Conservation (phyloP, 2,113 vertebrate genomes). For the Mormoops blainvillei region DNA sequence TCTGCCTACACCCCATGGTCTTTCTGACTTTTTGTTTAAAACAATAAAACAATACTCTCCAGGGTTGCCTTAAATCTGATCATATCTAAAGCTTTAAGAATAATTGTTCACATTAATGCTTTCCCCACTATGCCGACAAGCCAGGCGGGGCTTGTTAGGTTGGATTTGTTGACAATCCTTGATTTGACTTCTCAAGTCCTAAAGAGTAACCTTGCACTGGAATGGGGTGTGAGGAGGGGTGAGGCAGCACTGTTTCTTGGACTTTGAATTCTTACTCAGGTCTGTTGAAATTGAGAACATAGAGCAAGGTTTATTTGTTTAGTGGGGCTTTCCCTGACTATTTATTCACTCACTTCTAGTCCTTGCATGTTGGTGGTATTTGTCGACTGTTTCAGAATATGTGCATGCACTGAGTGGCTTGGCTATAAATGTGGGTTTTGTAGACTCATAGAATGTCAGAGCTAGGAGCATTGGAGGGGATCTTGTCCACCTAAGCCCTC, state of each 20-base stretch:
- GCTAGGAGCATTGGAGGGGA: background rate
- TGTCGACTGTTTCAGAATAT: background rate
- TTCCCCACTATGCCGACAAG: background rate
- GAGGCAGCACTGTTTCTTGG: background rate
- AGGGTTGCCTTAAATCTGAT: background rate
- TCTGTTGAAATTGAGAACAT: slow-evolving; percentile 16
- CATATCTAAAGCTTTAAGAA: background rate
- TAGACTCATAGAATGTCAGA: background rate
- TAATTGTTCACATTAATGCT: background rate
- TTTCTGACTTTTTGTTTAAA: background rate
- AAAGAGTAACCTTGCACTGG: background rate
- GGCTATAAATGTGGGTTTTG: background rate
- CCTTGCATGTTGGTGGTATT: background rate
- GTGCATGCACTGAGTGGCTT: background rate
- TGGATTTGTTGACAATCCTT: background rate
- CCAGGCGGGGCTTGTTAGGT: background rate
- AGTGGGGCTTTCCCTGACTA: background rate
- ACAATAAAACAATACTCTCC: background rate
- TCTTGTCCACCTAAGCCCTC: background rate
- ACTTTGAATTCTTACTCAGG: slow-evolving; percentile 33
- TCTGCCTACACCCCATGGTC: background rate
- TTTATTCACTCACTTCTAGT: background rate
- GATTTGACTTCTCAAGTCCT: background rate
- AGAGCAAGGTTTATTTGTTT: slow-evolving; percentile 1
- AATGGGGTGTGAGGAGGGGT: background rate